Evolutionary conservation across 2,888 invertebrate species (phyloP), one percentile per base, ranked within the genome.

Genomic region (Panzeria rudis): DNA sequence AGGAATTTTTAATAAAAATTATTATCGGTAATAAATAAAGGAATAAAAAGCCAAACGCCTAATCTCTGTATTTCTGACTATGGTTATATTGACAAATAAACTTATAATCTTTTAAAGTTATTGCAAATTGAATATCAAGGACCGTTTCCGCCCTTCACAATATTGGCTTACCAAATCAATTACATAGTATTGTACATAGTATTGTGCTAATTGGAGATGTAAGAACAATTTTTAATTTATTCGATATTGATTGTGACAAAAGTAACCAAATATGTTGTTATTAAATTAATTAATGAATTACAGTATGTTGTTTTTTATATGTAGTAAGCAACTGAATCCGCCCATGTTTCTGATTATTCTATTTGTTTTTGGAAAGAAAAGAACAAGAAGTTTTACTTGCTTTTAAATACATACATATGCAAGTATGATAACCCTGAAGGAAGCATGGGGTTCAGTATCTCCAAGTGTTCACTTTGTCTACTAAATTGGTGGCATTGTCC

Each of bases 91-190:
- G 17, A 20, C 20, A 32, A 32, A 25, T 47, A n/a, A 6, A 35
- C 13, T 32, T 25, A 11, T 35, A 3, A 17, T 32, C 3, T 32
- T 50, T 50, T 15, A 61, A 35, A 38, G 9, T 38, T 23, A 44
- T 17, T 17, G 29, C 6, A 50, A 35, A 9, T 52, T 11, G 23
- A 80, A 76, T 50, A 56, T 81, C 76, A 84, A 80, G 80, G 76
- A 71, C 79, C 52, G 71, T 75, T 64, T 75, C 76, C 84, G 84
- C 80, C 80, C 84, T 77, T 80, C 72, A 32, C 32, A 44, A 61
- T 41, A 59, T 29, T 68, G 68, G 38, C 56, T 72, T 50, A 41
- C 41, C n/a, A 6, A 25, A 54, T 54, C 9, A 41, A 47, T 32
- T 8, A 38, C 35, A 35, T 32, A 9, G 9, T 38, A 13, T 38